Evolutionary conservation across 2,113 vertebrate genomes (phyloP).

Genomic region (Rhizomys pruinosus): DNA sequence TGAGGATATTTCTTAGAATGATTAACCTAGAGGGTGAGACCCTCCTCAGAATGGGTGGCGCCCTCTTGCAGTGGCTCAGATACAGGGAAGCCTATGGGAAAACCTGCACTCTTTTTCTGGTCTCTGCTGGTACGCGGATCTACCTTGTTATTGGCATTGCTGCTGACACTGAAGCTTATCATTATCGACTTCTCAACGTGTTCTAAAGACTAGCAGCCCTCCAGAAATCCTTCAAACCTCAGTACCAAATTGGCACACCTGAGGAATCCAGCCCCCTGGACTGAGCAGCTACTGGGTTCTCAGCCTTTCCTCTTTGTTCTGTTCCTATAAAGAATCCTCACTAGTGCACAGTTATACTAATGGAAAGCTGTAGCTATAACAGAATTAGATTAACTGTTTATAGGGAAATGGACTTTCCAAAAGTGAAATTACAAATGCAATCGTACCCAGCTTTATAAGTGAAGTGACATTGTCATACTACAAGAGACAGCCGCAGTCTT

Average conservation of each 20-base stretch:
- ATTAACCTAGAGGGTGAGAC: background rate
- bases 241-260: background rate
- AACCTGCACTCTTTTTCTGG: background rate
- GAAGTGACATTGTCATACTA: background rate
- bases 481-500: background rate
- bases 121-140: background rate
- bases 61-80: too few relatives aligned
- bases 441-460: too few relatives aligned
- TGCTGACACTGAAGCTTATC: background rate
- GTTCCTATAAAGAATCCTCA: background rate
- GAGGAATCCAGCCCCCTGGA: background rate
- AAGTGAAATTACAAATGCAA: background rate
- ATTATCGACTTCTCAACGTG: background rate
- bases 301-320: background rate
- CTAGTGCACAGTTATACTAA: background rate
- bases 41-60: background rate
- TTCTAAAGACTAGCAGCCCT: background rate
- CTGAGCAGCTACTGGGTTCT: background rate
- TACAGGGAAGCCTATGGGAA: background rate
- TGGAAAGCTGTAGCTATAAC: background rate
- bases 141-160: too few relatives aligned
- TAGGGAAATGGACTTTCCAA: too few relatives aligned
- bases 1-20: background rate
- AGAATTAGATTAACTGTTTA: background rate
- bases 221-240: background rate